Evolutionary conservation across 2,113 vertebrate genomes (phyloP).

Genomic region (Lasiurus borealis): DNA sequence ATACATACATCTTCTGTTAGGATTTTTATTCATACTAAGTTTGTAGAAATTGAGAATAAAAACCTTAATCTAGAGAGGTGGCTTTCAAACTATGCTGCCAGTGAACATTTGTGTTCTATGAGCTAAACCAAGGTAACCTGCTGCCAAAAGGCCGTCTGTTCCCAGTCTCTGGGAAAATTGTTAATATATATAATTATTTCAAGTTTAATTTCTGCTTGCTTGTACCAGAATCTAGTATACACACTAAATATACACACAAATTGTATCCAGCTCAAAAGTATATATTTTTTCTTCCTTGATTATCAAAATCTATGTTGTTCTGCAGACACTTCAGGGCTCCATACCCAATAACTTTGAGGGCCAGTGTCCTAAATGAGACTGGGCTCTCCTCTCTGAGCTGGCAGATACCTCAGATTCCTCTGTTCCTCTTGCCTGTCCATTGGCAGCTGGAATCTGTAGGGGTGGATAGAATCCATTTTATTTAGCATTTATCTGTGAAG

Average conservation of each 20-base stretch:
- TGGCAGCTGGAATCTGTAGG: not conserved
- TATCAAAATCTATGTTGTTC: not conserved
- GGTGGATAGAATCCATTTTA: not conserved
- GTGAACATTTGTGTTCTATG: not conserved
- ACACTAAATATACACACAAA: not conserved
- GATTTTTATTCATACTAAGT: not conserved
- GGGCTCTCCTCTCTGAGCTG: not conserved
- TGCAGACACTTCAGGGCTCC: not conserved
- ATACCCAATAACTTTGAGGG: not conserved
- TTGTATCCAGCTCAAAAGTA: not conserved
- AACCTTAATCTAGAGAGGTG: not conserved
- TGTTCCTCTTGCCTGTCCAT: not conserved
- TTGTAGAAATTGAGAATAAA: slow-evolving; percentile 43
- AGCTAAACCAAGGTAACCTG: not conserved
- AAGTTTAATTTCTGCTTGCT: slow-evolving; percentile 19
- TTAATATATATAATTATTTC: not conserved
- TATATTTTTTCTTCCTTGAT: not conserved
- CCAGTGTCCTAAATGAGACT: not conserved
- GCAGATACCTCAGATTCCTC: not conserved
- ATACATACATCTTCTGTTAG: not conserved
- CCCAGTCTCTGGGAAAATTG: not conserved
- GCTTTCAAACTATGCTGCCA: not conserved
- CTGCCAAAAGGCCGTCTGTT: slow-evolving; percentile 16
- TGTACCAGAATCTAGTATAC: not conserved
- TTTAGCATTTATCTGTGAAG: slow-evolving; percentile 25